Percentiles rank a stretch among this genome's conserved stretches.
Conservation (phyloP, 2,888 invertebrate species). For the Brachycybe producta region DNA sequence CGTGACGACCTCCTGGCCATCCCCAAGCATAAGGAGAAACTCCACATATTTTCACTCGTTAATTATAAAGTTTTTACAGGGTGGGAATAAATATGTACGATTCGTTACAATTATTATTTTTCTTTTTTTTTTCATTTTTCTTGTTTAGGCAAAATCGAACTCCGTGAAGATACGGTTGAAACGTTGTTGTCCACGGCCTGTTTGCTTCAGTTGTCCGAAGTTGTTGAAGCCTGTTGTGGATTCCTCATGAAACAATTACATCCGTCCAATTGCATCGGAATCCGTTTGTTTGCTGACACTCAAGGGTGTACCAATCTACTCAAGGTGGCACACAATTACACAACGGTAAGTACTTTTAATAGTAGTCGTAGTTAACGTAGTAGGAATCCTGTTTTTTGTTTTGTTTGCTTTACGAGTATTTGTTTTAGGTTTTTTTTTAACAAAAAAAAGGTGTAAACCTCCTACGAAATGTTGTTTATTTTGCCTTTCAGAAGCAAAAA, state of each 20-base stretch:
- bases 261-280: constrained; percentile 88
- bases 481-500: too few relatives aligned
- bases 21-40: too few relatives aligned
- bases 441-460: too few relatives aligned
- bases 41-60: too few relatives aligned
- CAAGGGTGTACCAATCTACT: constrained; percentile 72
- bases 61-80: too few relatives aligned
- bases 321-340: constrained; percentile 68
- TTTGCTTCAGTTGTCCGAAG: constrained; percentile 65
- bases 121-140: constrained; percentile 7
- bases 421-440: too few relatives aligned
- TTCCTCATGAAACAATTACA: constrained; percentile 80
- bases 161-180: constrained; percentile 84
- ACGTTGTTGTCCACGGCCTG: constrained; percentile 72
- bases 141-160: constrained; percentile 49
- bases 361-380: not conserved
- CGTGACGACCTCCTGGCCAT: too few relatives aligned
- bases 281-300: constrained; percentile 81
- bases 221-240: constrained; percentile 76
- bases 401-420: not conserved
- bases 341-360: constrained; percentile 54
- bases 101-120: too few relatives aligned
- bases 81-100: too few relatives aligned
- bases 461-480: too few relatives aligned
- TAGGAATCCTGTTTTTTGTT: constrained; percentile 7